Conservation (phyloP, 2,888 invertebrate genomes). For the Protodeltote pygarga region DNA sequence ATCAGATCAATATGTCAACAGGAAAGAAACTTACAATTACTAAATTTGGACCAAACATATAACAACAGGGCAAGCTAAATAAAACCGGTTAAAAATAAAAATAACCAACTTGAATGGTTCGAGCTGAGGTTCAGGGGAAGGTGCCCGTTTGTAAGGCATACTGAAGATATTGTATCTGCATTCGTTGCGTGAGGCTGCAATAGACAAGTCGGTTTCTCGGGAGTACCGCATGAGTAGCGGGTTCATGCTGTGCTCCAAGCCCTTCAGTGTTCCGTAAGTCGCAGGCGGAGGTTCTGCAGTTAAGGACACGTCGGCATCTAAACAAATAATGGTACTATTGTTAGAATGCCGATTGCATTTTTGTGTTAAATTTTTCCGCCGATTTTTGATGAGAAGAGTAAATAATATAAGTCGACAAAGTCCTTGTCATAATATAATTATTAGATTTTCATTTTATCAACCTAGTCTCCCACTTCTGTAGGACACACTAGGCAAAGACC, state of each 20-base stretch:
- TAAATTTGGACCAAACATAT: no score
- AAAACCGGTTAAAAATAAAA: no score
- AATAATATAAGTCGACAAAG: no score
- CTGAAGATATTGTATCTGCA: conserved; percentile 93
- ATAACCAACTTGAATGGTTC: conserved; percentile 90
- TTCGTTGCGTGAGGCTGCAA: conserved; percentile 93
- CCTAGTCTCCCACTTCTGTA: no score
- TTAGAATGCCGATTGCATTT: no score
- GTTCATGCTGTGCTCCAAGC: conserved; percentile 96
- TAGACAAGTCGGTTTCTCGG: conserved; percentile 95
- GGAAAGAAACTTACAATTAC: no score
- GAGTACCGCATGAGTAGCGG: conserved; percentile 96
- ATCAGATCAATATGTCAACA: no score
- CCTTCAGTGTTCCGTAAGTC: conserved; percentile 94
- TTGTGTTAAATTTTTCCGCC: neutral
- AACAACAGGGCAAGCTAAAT: no score
- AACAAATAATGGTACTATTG: conserved; percentile 26
- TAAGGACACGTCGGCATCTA: conserved; percentile 81
- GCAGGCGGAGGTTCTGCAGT: conserved; percentile 89
- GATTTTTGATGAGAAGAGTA: no score
- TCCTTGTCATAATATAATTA: no score
- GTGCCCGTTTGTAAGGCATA: conserved; percentile 77
- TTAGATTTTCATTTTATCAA: no score
- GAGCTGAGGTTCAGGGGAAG: conserved; percentile 84
- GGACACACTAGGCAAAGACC: no score